Evolutionary conservation across 2,888 invertebrate species (phyloP).

Genomic region (Chrysolina oricalcia): DNA sequence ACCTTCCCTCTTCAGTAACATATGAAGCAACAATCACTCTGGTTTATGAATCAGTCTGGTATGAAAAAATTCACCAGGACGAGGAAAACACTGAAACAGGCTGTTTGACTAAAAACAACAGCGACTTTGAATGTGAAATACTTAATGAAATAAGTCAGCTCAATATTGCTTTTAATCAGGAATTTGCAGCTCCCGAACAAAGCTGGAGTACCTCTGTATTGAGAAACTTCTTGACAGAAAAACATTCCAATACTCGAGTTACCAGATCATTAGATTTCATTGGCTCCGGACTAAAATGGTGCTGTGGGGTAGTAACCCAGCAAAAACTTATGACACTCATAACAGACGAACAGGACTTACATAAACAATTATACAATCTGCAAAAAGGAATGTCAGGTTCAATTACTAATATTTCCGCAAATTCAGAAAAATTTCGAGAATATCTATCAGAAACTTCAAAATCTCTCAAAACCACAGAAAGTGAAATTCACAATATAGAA

Average conservation of each 20-base stretch:
- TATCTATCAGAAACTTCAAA: neutral
- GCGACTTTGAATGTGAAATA: neutral
- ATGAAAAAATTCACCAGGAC: neutral
- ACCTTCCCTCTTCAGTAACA: neutral
- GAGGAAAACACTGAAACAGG: neutral
- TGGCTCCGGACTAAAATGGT: constrained; percentile 41
- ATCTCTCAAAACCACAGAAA: constrained; percentile 17
- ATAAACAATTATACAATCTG: constrained; percentile 15
- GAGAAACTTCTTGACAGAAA: neutral
- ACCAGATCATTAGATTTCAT: constrained; percentile 39
- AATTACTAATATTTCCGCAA: neutral
- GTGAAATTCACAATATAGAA: constrained; percentile 25
- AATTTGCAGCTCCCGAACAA: neutral
- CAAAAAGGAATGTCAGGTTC: constrained; percentile 22
- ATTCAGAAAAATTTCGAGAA: constrained; percentile 24
- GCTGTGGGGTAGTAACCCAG: constrained; percentile 44
- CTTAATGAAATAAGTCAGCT: neutral
- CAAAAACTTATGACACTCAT: constrained; percentile 2
- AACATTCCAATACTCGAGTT: neutral
- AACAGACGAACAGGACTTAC: constrained; percentile 26
- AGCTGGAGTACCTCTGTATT: constrained; percentile 24
- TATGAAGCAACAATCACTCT: constrained; percentile 11
- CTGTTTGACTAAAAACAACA: neutral
- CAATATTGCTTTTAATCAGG: neutral
- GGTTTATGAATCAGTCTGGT: constrained; percentile 3